Evolutionary conservation across 2,888 invertebrate genomes (phyloP).

Genomic region (Polylopha cassiicola): DNA sequence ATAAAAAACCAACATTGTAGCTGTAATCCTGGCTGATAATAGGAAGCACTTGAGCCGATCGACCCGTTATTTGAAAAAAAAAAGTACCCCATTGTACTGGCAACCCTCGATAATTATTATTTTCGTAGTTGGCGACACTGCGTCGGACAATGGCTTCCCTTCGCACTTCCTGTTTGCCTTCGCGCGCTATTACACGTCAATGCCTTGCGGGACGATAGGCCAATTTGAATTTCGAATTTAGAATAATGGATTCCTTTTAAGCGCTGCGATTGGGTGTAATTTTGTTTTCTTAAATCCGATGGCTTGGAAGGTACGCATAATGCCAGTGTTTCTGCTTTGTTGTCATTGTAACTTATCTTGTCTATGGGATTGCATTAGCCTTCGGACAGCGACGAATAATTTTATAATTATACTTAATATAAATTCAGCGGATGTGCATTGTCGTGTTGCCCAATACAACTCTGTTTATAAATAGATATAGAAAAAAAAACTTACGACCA

Average conservation of each 20-base stretch:
- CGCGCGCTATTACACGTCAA: constrained; percentile 77
- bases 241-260: constrained; percentile 63
- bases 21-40: constrained; percentile 67
- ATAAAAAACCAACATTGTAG: constrained; percentile 60
- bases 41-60: constrained; percentile 74
- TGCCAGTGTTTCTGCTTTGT: constrained; percentile 24
- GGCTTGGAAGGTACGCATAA: constrained; percentile 26
- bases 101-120: constrained; percentile 76
- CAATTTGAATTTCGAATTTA: constrained; percentile 71
- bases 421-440: too few relatives aligned
- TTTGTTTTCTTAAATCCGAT: constrained; percentile 45
- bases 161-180: constrained; percentile 74
- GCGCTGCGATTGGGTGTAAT: constrained; percentile 52
- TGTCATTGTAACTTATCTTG: constrained; percentile 11
- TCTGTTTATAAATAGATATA: too few relatives aligned
- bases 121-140: constrained; percentile 76
- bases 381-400: constrained; percentile 9
- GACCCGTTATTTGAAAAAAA: constrained; percentile 68
- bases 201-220: constrained; percentile 65
- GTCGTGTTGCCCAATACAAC: too few relatives aligned
- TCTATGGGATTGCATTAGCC: background rate
- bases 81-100: constrained; percentile 54
- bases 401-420: constrained; percentile 10
- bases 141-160: constrained; percentile 62
- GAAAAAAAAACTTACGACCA: too few relatives aligned